Conservation (phyloP, 2,888 invertebrate species). For the Himalopsyche anomala region DNA sequence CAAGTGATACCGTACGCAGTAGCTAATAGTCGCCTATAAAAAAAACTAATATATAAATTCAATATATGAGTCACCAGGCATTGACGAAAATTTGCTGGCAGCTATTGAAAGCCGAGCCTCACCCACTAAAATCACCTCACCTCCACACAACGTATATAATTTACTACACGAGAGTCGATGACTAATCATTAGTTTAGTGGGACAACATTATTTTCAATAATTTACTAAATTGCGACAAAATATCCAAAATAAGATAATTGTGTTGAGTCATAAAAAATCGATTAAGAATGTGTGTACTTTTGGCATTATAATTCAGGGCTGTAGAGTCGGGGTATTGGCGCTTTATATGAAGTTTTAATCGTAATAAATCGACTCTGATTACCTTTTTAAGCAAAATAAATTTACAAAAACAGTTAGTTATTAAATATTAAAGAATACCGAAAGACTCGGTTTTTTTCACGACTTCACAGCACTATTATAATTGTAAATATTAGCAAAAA, state of each 20-base stretch:
- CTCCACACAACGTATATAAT: slow-evolving; percentile 10
- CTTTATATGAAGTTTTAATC: too few relatives aligned
- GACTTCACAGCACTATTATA: too few relatives aligned
- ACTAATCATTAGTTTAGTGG: not conserved
- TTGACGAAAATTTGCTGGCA: not conserved
- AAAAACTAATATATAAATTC: not conserved
- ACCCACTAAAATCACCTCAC: slow-evolving; percentile 16
- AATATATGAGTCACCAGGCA: not conserved
- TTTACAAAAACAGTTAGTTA: too few relatives aligned
- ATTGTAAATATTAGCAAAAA: not conserved
- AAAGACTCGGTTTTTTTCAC: too few relatives aligned
- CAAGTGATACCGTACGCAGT: too few relatives aligned
- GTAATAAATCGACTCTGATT: too few relatives aligned
- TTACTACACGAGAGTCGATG: not conserved
- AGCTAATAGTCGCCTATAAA: not conserved
- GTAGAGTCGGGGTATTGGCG: too few relatives aligned
- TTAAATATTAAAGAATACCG: too few relatives aligned
- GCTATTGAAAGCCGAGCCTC: not conserved
- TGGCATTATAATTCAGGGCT: not conserved
- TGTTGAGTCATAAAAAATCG: not conserved
- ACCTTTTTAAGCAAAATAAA: too few relatives aligned
- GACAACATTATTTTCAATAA: not conserved
- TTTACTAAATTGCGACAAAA: not conserved
- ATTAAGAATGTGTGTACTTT: not conserved
- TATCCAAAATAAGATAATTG: not conserved